Base-by-base conservation (phyloP, 2,888 invertebrate species). In the Caenorhabditis sp. region DNA sequence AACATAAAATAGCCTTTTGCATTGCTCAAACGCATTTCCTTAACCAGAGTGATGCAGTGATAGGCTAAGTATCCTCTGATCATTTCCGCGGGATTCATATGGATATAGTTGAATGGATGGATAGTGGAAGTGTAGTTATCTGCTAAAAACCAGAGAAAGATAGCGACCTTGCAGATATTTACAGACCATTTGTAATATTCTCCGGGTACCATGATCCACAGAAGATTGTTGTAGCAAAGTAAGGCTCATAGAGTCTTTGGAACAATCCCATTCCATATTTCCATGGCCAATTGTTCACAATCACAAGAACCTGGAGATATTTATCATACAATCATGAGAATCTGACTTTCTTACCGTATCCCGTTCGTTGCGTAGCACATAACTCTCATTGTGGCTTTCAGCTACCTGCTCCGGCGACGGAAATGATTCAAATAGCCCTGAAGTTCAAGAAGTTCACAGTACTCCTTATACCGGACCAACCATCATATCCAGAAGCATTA, bases 231-330 rank as follows among this genome's bases (percentile, higher is more conserved):
- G 55, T 53, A 6, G 72, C 82, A 26, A 82, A 82, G 18, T 79
- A 82, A 13, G 72, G 72, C 60, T 79, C 24, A 55, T 82, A 82
- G 9, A 82, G 20, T 35, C 74, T 61, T 44, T 78, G 79, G 8
- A 79, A 35, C 2, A 74, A 13, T 20, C 79, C 79, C 5, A 69
- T 64, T 20, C 32, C 56, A 8, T 44, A 62, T 24, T 50, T 68
- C 79, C 72, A 76, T 1, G 70, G 61, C 13, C n/a, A 79, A n/a
- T 82, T 79, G 50, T 69, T 74, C 18, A 65, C 64, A 5, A 79
- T 53, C 15, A 82, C 24, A 5, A 82, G 65, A 2, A 79, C 67
- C 70, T 78, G 37, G 18, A 64, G 64, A 13, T 8, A 2, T 58
- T 5, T 15, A 3, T n/a, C 13, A n/a, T n/a, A n/a, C n/a, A n/a